Conservation (phyloP, 2,797 vertebrate species). For the Brachymystax lenok region DNA sequence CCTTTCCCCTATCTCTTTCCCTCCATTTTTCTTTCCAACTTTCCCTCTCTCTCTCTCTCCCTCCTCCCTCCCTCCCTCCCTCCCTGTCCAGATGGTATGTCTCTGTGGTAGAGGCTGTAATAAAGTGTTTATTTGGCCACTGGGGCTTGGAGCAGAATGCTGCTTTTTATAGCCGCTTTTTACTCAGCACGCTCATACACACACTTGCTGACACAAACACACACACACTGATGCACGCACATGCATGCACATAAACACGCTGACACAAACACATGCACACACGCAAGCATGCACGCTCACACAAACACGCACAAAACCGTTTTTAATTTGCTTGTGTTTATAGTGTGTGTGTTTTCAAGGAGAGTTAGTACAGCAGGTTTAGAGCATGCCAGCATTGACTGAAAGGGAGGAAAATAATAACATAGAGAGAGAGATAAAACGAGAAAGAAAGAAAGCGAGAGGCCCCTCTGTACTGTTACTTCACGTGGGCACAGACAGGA, state of each 20-base stretch:
- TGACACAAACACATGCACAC: conserved; percentile 18
- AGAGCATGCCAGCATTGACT: not conserved
- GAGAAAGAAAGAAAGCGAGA: not conserved
- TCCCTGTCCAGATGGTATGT: conserved; percentile 50
- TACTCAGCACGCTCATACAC: conserved; percentile 55
- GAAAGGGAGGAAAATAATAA: not conserved
- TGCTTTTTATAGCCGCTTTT: conserved; percentile 56
- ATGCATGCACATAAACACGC: conserved; percentile 4
- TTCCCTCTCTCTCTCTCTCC: no score
- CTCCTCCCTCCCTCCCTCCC: no score
- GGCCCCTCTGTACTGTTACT: no score
- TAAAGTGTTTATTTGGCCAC: conserved; percentile 39
- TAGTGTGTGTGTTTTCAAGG: not conserved
- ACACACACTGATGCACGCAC: not conserved
- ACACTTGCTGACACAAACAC: conserved; percentile 23
- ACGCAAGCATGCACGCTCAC: not conserved
- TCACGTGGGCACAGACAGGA: not conserved
- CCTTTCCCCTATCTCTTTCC: not conserved
- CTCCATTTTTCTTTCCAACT: no score
- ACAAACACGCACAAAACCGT: not conserved
- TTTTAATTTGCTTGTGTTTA: not conserved
- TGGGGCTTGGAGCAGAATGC: conserved; percentile 48
- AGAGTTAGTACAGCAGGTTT: not conserved
- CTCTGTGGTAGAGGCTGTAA: conserved; percentile 28
- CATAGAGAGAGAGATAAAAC: not conserved